Base-by-base conservation (phyloP, 2,888 invertebrate species). In the Lepidochrysops patricia region DNA sequence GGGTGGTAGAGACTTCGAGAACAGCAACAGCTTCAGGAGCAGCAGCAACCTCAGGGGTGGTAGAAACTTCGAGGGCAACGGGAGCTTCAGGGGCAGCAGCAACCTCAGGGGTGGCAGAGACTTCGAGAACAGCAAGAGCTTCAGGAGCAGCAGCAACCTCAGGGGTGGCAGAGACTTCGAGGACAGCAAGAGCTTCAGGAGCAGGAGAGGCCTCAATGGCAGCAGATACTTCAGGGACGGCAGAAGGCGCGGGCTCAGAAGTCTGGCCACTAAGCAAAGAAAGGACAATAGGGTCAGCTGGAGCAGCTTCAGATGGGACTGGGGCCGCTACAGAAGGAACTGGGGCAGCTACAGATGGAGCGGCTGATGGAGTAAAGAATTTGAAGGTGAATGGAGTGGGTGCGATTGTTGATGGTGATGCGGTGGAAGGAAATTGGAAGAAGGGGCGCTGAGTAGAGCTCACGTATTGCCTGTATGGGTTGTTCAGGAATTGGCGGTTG, bases 401-500 rank as follows among this genome's bases (percentile, higher is more conserved):
- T 19, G 54, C 54, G 54, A 54, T 29, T 4, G 54, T 54, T 29
- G 54, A 32, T 29, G 54, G 54, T 4, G 12, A 15, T 29, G 54
- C 13, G 4, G 54, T 32, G 19, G 54, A 54, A 15, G 26, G 23
- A 4, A 15, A 52, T n/a, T n/a, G n/a, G 13, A 52, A 27, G 15
- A 50, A 52, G 26, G 52, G 52, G 15, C 52, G 52, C 27, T 26
- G 52, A 19, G 54, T 32, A 15, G 54, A 54, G 35, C 61, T 62
- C 9, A 32, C 27, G 62, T 60, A 61, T 54, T 61, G 63, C 62
- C 63, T 62, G 50, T 64, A 63, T 19, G 59, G 63, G 27, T 64
- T 66, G 60, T 61, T 58, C 19, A 62, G 61, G 58, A 62, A 62
- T 50, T 56, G 62, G 19, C 64, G 63, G 56, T 66, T 58, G 59